A percentile compares a stretch with the other conserved stretches of the same genome.
These are phyloP conservation scores for Bathynomus jamesi DNA, from an alignment of 1,140 invertebrate species.

Conservation along the genomic window DNA sequence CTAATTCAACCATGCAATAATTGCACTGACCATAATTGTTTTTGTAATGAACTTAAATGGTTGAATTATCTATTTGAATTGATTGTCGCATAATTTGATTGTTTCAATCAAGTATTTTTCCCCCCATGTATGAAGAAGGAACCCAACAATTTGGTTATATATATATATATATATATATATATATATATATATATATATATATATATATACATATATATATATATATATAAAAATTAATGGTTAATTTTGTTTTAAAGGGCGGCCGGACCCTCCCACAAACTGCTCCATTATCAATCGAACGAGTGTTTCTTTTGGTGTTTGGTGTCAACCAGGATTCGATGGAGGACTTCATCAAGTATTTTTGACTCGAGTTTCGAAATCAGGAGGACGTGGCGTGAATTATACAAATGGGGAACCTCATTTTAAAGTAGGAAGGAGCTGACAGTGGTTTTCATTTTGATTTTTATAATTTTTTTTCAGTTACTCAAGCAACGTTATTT, in stretches of 20 bases:
- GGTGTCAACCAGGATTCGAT: constrained; percentile 4
- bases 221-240: background rate
- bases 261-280: background rate
- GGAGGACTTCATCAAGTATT: constrained; percentile 1
- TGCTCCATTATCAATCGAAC: constrained; percentile 1
- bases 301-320: background rate
- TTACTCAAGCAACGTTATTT: too few relatives aligned
- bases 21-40: too few relatives aligned
- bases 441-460: too few relatives aligned
- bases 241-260: background rate
- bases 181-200: background rate
- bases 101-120: too few relatives aligned
- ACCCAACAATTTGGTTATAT: background rate
- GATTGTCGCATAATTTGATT: too few relatives aligned
- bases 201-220: background rate
- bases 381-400: background rate
- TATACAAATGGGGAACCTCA: background rate
- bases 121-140: too few relatives aligned
- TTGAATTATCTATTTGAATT: too few relatives aligned
- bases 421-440: background rate
- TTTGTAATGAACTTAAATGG: too few relatives aligned
- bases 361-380: background rate
- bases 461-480: too few relatives aligned
- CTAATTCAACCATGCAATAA: too few relatives aligned
- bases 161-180: background rate